Evolutionary conservation across 2,888 invertebrate genomes (phyloP), one percentile per base, ranked within the genome.

Genomic region (Merodon equestris): DNA sequence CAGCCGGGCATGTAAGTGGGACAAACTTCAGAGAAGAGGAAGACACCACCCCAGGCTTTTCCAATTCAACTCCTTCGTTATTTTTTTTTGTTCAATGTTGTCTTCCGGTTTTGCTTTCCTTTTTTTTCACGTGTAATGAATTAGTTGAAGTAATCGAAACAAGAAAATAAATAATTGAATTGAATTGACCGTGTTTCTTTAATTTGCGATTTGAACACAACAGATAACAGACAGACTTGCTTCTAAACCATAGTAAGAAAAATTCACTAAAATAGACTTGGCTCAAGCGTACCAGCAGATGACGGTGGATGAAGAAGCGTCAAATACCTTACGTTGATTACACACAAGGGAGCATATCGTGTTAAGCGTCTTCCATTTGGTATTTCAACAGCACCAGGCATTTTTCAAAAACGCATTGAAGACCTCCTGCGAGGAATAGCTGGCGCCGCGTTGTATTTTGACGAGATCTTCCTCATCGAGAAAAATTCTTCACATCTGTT

Each of bases 341-440:
- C 60, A 2, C 60, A 40, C 38, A 60, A 47, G 36, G 47, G 58
- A 1, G 48, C 38, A 17, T 60, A 19, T 14, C 36, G 60, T 7
- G 48, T 48, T 5, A 60, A 40, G 9, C 38, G 60, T 7, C 47
- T 60, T 12, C 48, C 36, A 34, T 60, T 60, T 19, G 60, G 50
- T 13, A 58, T 58, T 36, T 36, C 17, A 9, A 17, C 47, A 14
- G 58, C 58, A 14, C 58, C 58, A 13, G 47, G 47, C 14, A 48
- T 50, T 10, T 50, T 45, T 40, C 48, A 60, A 60, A 60, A 48
- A 40, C n/a, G 12, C 17, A 17, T 54, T n/a, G 54, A 54, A 18
- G 36, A 53, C 15, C 13, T 53, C 10, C 15, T 38, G 40, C 12
- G 18, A 9, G 40, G 15, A 10, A 10, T 38, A 38, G 17, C 36